These are phyloP conservation scores for Poeciliopsis gracilis DNA, from an alignment of 2,797 vertebrate species.

Conservation along the genomic window DNA sequence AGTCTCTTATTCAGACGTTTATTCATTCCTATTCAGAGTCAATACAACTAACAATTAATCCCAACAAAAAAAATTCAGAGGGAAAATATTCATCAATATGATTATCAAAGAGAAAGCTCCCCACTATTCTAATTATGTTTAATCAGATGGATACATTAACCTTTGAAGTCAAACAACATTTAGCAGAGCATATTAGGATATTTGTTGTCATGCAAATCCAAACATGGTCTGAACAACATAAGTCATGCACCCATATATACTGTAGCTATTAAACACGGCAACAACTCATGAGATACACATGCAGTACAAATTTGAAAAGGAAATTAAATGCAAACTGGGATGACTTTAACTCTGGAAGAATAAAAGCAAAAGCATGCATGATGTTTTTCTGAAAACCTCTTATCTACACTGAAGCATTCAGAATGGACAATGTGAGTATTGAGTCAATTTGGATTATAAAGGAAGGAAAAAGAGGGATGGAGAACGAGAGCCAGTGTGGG, in stretches of 20 bases:
- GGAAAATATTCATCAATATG: conserved; percentile 61
- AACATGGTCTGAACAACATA: conserved; percentile 30
- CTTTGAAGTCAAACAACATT: conserved; percentile 78
- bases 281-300: conserved; percentile 8
- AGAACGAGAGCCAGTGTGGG: conserved; percentile 33
- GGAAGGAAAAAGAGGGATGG: conserved; percentile 8
- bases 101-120: conserved; percentile 66
- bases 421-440: not conserved
- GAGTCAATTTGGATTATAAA: conserved; percentile 9
- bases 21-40: conserved; percentile 46
- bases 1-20: conserved; percentile 16
- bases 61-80: conserved; percentile 58
- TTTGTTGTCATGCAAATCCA: conserved; percentile 66
- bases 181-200: conserved; percentile 35
- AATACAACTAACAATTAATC: conserved; percentile 49
- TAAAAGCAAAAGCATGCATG: conserved; percentile 38
- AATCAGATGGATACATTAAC: conserved; percentile 69
- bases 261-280: conserved; percentile 28
- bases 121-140: conserved; percentile 54
- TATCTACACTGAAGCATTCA: conserved; percentile 13
- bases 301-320: not conserved
- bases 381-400: conserved; percentile 5
- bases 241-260: conserved; percentile 30
- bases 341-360: conserved; percentile 10
- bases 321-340: conserved; percentile 26